Base-by-base conservation (phyloP, 2,888 invertebrate genomes). In the Microplitis deprimator region DNA sequence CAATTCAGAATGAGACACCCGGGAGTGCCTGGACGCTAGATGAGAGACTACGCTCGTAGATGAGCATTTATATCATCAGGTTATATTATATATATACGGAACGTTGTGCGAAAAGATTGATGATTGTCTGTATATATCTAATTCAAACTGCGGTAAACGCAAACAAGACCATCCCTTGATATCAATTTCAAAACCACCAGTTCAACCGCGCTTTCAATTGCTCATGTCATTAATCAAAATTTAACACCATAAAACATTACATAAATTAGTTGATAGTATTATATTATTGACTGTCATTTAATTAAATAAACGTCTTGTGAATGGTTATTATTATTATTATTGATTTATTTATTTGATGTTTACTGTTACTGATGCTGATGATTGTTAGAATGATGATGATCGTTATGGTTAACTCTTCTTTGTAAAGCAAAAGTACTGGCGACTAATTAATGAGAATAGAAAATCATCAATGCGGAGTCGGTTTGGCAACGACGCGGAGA, bases 1-100 rank as follows among this genome's bases (percentile, higher is more conserved):
- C 87, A 84, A 86, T 84, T 85, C 83, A 50, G 84, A 89, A 89
- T 87, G 89, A 89, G 89, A 85, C 89, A 87, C 89, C 79, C 82
- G 89, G 89, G 89, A 89, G 81, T 81, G 73, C 74, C 80, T 74
- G 50, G 50, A 50, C 50, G 50, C 10, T 50, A 50, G 50, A 50
- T 50, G 50, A 50, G 50, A 50, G 13, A 50, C 50, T 50, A 50
- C 50, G 50, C 50, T 13, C 8, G 50, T 50, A 50, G 50, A 50
- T 50, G 50, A 50, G 10, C 50, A 50, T 62, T 62, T 40, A 41
- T 50, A 68, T 67, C 68, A 62, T 73, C 64, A 69, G 61, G 69
- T 77, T 73, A 73, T 69, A 72, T 69, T 60, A 17, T 71, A 50
- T 64, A 68, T 65, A 41, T 17, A 50, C 50, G 50, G 10, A 16